phyloP scores from a whole-genome alignment of 2,888 invertebrate species.

The Vandiemenella viatica region DNA sequence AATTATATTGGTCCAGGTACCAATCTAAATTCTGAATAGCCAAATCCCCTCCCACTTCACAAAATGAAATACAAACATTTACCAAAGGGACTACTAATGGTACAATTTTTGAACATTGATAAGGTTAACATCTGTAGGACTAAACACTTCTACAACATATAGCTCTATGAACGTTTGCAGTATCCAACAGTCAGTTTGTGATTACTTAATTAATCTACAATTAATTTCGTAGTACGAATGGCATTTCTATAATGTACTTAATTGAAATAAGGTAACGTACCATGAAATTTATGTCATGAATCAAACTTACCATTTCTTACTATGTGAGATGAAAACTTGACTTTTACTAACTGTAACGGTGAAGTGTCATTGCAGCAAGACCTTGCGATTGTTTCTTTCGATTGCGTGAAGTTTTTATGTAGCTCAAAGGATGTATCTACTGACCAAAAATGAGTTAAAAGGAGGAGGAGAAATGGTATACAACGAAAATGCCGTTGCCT shows the following conservation, averaged over 20 bases:
- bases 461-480: conserved; percentile 15
- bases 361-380: conserved; percentile 10
- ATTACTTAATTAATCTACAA: neutral
- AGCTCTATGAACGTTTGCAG: neutral
- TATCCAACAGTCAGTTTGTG: neutral
- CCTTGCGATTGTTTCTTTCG: conserved; percentile 1
- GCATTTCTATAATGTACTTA: neutral
- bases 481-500: conserved; percentile 16
- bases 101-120: neutral
- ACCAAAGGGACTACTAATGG: too few relatives aligned
- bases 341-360: conserved; percentile 15
- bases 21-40: too few relatives aligned
- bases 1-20: too few relatives aligned
- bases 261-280: neutral
- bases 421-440: conserved; percentile 1
- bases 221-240: neutral
- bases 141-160: too few relatives aligned
- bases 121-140: neutral
- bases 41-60: too few relatives aligned
- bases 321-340: conserved; percentile 22
- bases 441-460: conserved; percentile 13
- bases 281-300: neutral
- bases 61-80: too few relatives aligned
- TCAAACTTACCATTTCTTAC: conserved; percentile 24
- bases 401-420: neutral